A percentile compares a stretch with the other conserved stretches of the same genome.
phyloP scores from a whole-genome alignment of 2,113 vertebrate species.

The Clarias macrocephalus region DNA sequence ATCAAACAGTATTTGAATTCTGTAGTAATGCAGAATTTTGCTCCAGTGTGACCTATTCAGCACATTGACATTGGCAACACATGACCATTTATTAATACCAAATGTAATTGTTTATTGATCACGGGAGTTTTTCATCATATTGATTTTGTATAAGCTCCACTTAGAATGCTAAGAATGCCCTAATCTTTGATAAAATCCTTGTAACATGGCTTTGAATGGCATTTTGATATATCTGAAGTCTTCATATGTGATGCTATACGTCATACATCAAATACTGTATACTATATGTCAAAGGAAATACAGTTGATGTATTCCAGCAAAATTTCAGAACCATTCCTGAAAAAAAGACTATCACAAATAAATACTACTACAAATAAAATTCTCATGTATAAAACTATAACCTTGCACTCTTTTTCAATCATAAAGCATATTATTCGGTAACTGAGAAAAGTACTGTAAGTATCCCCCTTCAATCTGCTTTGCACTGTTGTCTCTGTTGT shows the following conservation, averaged over 20 bases:
- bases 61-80: not conserved
- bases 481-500: conserved; percentile 17
- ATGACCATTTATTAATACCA: not conserved
- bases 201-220: not conserved
- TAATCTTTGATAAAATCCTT: not conserved
- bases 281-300: not conserved
- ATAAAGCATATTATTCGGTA: not conserved
- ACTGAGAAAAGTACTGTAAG: not conserved
- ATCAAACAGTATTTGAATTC: not conserved
- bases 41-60: not conserved
- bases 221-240: not conserved
- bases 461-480: not conserved
- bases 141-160: not conserved
- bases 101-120: not conserved
- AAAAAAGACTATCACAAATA: too few relatives aligned
- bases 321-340: not conserved
- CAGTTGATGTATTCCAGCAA: not conserved
- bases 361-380: not conserved
- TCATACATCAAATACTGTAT: not conserved
- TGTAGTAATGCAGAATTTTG: not conserved
- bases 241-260: not conserved
- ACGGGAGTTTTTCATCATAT: not conserved
- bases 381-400: not conserved
- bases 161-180: not conserved
- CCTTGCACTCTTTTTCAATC: not conserved